Percentiles rank a stretch among this genome's conserved stretches.
phyloP scores from a whole-genome alignment of 2,888 invertebrate genomes.

The Callosobruchus maculatus region DNA sequence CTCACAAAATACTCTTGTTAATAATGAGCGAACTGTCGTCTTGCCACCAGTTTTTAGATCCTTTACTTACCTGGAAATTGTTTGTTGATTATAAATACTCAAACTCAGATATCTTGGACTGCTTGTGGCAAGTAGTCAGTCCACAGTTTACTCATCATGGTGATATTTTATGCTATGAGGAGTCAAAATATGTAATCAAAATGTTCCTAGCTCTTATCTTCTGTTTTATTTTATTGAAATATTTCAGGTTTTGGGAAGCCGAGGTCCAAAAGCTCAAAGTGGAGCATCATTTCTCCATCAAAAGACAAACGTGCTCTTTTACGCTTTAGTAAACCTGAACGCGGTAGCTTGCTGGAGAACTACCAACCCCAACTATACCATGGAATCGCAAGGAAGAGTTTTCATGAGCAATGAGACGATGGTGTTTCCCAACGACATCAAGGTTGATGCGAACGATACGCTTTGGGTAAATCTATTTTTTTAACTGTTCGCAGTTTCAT shows the following conservation, averaged over 20 bases:
- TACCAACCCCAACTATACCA: conserved; percentile 62
- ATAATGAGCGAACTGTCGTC: too few species aligned
- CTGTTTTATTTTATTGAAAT: too few species aligned
- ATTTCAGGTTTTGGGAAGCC: conserved; percentile 54
- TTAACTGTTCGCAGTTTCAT: neutral
- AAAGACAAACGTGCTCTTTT: conserved; percentile 69
- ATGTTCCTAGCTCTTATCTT: too few species aligned
- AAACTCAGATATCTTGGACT: too few species aligned
- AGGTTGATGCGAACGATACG: conserved; percentile 67
- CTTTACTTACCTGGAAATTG: too few species aligned
- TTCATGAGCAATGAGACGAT: conserved; percentile 68
- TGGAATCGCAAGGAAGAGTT: conserved; percentile 68
- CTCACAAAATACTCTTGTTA: too few species aligned
- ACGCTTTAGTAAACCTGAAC: conserved; percentile 70
- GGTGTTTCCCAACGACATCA: conserved; percentile 73
- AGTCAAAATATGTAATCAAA: too few species aligned
- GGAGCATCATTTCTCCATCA: conserved; percentile 70
- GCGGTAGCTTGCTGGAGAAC: conserved; percentile 78
- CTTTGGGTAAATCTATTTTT: conserved; percentile 57
- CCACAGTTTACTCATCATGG: too few species aligned
- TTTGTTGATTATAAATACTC: too few species aligned
- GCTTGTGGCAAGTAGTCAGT: too few species aligned
- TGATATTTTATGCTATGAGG: too few species aligned
- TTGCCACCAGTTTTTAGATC: too few species aligned
- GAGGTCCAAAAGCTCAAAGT: conserved; percentile 71